Conservation (phyloP, 1,140 invertebrate species). For the Lordiphosa mommai region DNA sequence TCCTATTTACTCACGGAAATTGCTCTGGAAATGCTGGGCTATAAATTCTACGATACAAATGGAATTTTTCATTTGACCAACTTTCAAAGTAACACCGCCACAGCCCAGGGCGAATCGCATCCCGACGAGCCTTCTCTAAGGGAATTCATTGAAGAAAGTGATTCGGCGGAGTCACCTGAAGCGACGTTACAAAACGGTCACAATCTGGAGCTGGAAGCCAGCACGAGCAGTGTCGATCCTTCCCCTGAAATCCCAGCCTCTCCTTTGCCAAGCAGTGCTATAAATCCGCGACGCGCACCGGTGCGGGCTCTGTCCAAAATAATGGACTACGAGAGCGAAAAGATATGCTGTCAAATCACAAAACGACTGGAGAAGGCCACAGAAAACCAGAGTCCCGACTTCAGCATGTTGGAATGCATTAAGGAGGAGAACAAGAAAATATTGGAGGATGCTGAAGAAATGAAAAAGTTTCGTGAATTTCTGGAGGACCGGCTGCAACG, state of each 20-base stretch:
- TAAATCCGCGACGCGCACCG: conserved; percentile 23
- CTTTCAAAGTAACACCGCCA: conserved; percentile 51
- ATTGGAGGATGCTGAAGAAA: conserved; percentile 21
- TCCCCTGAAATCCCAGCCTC: background rate
- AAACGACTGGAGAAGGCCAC: conserved; percentile 26
- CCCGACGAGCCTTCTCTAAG: conserved; percentile 36
- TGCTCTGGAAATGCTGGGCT: conserved; percentile 74
- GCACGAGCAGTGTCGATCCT: background rate
- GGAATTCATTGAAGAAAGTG: conserved; percentile 28
- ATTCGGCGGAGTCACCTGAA: background rate
- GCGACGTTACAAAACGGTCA: conserved; percentile 2
- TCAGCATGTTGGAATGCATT: conserved; percentile 5
- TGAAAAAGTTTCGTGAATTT: conserved; percentile 47
- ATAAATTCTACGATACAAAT: conserved; percentile 75
- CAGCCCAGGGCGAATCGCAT: conserved; percentile 25
- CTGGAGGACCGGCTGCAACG: conserved; percentile 34
- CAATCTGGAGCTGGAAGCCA: background rate
- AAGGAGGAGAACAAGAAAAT: conserved; percentile 25
- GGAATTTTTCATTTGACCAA: conserved; percentile 60
- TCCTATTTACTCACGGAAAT: conserved; percentile 76
- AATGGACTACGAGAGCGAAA: conserved; percentile 46
- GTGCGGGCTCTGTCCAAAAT: conserved; percentile 48
- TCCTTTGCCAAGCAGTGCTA: background rate
- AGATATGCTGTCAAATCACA: conserved; percentile 34
- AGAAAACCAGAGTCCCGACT: background rate